Percentiles rank a stretch among this genome's conserved stretches.
phyloP scores from a whole-genome alignment of 2,888 invertebrate species.

The Campoletis raptor region DNA sequence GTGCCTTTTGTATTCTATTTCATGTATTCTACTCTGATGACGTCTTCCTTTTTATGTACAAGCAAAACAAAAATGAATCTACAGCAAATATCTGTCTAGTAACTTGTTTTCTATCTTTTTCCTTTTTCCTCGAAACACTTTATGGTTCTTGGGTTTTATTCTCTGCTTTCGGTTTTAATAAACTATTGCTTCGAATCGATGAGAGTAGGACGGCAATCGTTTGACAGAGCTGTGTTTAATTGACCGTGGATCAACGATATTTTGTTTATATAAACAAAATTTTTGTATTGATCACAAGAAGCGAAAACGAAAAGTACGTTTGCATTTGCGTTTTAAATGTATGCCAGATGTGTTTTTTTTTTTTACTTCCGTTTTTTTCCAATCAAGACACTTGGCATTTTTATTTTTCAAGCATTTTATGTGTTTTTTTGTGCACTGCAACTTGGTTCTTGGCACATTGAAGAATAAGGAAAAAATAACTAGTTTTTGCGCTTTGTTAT shows the following conservation, averaged over 20 bases:
- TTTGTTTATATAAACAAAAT: conserved; percentile 21
- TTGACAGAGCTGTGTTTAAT: conserved; percentile 70
- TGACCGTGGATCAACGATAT: conserved; percentile 46
- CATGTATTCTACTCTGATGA: too few species aligned
- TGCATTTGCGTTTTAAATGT: background rate
- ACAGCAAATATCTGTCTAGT: too few species aligned
- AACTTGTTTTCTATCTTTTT: too few species aligned
- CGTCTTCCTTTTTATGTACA: too few species aligned
- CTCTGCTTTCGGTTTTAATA: conserved; percentile 53
- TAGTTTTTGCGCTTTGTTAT: too few species aligned
- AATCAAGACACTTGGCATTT: background rate
- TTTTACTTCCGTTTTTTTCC: background rate
- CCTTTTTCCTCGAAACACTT: background rate
- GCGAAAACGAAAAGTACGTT: background rate
- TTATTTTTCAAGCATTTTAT: background rate
- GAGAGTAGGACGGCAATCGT: conserved; percentile 81
- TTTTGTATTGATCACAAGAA: background rate
- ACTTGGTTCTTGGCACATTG: too few species aligned
- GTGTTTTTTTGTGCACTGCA: background rate
- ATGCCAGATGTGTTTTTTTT: background rate
- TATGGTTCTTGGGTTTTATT: background rate
- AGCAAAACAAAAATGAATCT: too few species aligned
- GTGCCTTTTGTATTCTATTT: too few species aligned
- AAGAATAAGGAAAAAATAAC: too few species aligned
- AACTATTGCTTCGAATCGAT: conserved; percentile 78